A percentile compares a stretch with the other conserved stretches of the same genome.
phyloP scores from a whole-genome alignment of 2,888 invertebrate genomes.

The Rhodophaea formosa region DNA sequence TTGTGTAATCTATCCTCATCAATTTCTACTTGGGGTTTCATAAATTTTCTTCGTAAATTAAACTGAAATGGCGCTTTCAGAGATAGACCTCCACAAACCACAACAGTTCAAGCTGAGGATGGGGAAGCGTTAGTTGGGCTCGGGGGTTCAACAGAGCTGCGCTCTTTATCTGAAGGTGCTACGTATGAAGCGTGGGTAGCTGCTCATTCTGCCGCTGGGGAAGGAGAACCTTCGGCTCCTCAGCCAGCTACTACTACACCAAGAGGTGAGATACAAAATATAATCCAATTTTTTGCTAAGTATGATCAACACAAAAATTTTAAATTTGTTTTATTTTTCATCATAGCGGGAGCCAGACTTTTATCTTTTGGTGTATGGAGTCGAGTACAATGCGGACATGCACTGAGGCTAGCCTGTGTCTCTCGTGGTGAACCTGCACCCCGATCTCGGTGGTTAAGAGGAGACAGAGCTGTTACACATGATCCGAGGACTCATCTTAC shows the following conservation, averaged over 20 bases:
- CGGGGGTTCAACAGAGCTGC: constrained; percentile 82
- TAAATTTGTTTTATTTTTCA: neutral
- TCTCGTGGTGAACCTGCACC: constrained; percentile 90
- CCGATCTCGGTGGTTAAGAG: constrained; percentile 87
- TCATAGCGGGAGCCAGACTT: constrained; percentile 88
- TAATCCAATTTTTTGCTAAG: neutral
- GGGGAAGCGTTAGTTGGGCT: constrained; percentile 62
- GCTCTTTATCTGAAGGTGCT: constrained; percentile 86
- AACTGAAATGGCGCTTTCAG: constrained; percentile 34
- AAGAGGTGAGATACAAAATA: constrained; percentile 74
- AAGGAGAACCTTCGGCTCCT: constrained; percentile 88
- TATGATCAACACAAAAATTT: neutral
- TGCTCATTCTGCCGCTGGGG: constrained; percentile 90
- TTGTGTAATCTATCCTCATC: neutral
- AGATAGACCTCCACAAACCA: constrained; percentile 71
- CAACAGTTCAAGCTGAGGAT: constrained; percentile 69
- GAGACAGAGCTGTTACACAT: constrained; percentile 86
- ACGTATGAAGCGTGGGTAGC: constrained; percentile 94
- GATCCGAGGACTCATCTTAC: constrained; percentile 87
- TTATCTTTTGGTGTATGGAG: constrained; percentile 90
- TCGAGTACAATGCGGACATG: constrained; percentile 85
- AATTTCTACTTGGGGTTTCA: no score
- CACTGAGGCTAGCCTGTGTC: constrained; percentile 85
- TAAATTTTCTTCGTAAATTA: no score
- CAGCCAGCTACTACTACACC: constrained; percentile 88